Evolutionary conservation across 2,113 vertebrate species (phyloP), one percentile per base, ranked within the genome.

Genomic region (Percopsis transmontana): DNA sequence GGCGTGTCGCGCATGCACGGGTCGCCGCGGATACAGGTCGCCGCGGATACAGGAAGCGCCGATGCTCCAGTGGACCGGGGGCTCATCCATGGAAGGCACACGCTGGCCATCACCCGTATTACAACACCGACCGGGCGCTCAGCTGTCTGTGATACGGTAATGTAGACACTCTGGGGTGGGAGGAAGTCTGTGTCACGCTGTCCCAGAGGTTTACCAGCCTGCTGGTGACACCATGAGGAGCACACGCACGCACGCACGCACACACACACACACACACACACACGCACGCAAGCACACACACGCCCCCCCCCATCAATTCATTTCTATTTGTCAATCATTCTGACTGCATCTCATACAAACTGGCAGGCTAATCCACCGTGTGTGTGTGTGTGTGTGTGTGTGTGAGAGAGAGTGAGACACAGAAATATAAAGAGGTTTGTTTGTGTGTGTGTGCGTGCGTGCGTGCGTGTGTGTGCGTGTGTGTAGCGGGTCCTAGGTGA

Each of bases 371-470:
- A n/a, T 38, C 33, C 27, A 38, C 15, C 5, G 52, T 55, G 23
- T 27, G 54, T 59, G 62, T 67, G 62, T 67, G 72, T 62, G 68
- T 61, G 61, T 70, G 19, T 53, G 68, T 48, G 59, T 21, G 40
- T 48, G 59, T 33, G 50, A 12, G 50, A 18, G 50, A 12, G 50
- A 20, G 50, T 10, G 19, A 51, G 48, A 51, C 8, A 19, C n/a
- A 51, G 6, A 73, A 70, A 19, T 45, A 18, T 13, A 21, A 40
- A 38, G 59, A 47, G 50, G 39, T 14, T 20, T n/a, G 27, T 40
- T 8, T 20, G 27, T 50, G 59, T 13, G 24, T 33, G 21, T 45
- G 8, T 47, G 15, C 27, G 10, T 56, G 45, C 16, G 10, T 50
- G 60, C 4, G 16, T 24, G 19, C 5, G 20, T 45, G 58, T 23